phyloP scores from a whole-genome alignment of 1,140 invertebrate genomes.

The Cheumatopsyche charites region DNA sequence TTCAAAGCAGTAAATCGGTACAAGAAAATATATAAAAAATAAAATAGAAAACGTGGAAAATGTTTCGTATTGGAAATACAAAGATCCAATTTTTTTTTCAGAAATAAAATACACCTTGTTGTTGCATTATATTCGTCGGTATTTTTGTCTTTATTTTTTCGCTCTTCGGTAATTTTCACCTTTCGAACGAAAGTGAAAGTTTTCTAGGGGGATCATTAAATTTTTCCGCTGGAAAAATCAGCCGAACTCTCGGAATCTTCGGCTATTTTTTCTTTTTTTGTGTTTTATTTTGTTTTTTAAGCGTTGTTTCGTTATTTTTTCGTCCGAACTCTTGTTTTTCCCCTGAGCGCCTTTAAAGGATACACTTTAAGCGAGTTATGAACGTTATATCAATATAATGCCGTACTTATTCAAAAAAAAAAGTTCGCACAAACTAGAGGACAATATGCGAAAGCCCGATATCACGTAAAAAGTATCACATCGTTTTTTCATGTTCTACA shows the following conservation, averaged over 20 bases:
- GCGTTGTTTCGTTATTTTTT: constrained; percentile 8
- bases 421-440: too few species aligned
- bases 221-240: constrained; percentile 40
- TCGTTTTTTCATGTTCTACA: too few species aligned
- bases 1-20: too few species aligned
- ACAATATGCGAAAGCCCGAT: too few species aligned
- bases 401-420: too few species aligned
- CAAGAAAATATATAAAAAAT: background rate
- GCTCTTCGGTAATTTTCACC: constrained; percentile 30
- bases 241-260: constrained; percentile 36
- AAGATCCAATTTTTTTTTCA: background rate
- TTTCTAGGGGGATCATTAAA: constrained; percentile 36
- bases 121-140: background rate
- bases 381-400: background rate
- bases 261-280: constrained; percentile 10
- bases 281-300: too few species aligned
- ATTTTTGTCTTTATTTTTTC: constrained; percentile 12
- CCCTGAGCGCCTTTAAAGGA: background rate
- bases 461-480: too few species aligned
- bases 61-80: background rate
- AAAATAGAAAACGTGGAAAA: background rate
- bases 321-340: constrained; percentile 7
- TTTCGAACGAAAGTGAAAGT: constrained; percentile 32
- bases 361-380: constrained; percentile 11
- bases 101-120: constrained; percentile 5